These are phyloP conservation scores for Grantiella picta DNA, from an alignment of 2,113 vertebrate species.

Conservation along the genomic window DNA sequence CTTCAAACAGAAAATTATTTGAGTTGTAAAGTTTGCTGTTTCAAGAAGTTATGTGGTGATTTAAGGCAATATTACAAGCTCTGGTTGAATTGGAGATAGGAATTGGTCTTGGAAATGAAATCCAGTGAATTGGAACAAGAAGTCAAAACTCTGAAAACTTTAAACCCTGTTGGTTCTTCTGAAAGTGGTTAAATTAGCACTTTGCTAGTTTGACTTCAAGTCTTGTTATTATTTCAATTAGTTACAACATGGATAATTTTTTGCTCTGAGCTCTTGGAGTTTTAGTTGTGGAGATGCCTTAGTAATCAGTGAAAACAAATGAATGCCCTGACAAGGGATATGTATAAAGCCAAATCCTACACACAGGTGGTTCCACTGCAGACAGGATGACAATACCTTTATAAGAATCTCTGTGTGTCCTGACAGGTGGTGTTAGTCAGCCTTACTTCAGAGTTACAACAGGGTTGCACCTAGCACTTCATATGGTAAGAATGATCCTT, in stretches of 20 bases:
- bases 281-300: neutral
- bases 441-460: neutral
- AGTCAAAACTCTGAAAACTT: neutral
- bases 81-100: neutral
- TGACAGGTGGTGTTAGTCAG: neutral
- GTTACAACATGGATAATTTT: neutral
- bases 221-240: neutral
- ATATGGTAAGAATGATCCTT: neutral
- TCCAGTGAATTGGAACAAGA: neutral
- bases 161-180: neutral
- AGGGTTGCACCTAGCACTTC: neutral
- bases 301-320: neutral
- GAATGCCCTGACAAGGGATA: neutral
- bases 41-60: neutral
- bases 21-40: neutral
- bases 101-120: neutral
- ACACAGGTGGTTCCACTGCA: neutral
- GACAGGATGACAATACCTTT: neutral
- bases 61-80: neutral
- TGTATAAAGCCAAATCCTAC: neutral
- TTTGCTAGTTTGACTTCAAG: neutral
- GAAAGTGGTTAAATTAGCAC: neutral
- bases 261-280: neutral
- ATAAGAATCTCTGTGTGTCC: neutral
- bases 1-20: neutral